phyloP scores from a whole-genome alignment of 1,140 invertebrate genomes.

The Brachionus angularis region DNA sequence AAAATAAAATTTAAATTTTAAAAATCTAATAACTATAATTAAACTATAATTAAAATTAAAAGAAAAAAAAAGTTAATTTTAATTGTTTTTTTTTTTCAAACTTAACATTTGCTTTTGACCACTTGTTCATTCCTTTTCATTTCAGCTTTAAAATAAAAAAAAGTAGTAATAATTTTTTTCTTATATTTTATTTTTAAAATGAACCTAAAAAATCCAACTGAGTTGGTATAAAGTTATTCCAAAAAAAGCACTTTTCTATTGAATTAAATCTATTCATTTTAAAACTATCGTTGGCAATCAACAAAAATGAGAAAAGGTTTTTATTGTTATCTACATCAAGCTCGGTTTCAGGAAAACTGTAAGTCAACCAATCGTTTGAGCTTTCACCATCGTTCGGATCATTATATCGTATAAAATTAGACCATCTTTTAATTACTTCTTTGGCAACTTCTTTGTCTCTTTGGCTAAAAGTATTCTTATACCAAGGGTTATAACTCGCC shows the following conservation, averaged over 20 bases:
- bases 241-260: background rate
- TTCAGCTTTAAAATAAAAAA: background rate
- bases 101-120: no score
- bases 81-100: no score
- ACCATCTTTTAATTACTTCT: slow-evolving; percentile 25
- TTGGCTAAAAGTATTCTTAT: background rate
- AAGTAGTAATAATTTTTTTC: background rate
- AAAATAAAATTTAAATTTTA: no score
- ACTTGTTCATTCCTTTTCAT: no score
- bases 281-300: background rate
- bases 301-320: background rate
- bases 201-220: background rate
- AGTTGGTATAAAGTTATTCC: slow-evolving; percentile 3
- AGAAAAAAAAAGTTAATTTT: no score
- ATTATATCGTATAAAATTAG: slow-evolving; percentile 16
- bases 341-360: background rate
- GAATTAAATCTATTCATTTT: background rate
- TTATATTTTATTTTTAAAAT: background rate
- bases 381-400: slow-evolving; percentile 5
- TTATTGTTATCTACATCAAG: background rate
- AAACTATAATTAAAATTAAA: no score
- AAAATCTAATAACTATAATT: no score
- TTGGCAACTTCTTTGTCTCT: background rate
- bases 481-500: background rate
- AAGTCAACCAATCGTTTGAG: no score